phyloP scores from a whole-genome alignment of 30 jellyfish, hydroid and myxozoan species.

The Rhopilema esculentum region DNA sequence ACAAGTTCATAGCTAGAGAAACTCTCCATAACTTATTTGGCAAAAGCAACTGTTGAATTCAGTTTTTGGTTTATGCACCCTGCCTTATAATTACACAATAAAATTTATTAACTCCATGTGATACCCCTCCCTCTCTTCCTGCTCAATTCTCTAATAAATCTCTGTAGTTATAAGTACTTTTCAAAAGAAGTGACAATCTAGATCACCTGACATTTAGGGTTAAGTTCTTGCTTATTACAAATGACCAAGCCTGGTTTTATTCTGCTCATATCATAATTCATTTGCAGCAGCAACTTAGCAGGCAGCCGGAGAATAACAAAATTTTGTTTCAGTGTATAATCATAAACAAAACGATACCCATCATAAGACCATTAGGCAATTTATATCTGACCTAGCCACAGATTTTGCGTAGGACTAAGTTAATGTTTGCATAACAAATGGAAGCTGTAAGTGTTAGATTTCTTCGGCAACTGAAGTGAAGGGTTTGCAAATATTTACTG shows the following conservation, averaged over 20 bases:
- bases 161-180: no score
- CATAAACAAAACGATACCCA: background rate
- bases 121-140: no score
- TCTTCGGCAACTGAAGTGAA: background rate
- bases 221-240: no score
- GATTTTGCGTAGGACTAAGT: background rate
- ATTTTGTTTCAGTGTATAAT: background rate
- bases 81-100: no score
- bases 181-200: no score
- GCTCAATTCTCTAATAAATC: no score
- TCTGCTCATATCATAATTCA: no score
- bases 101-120: no score
- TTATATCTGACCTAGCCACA: background rate
- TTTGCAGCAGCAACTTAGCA: background rate
- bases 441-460: background rate
- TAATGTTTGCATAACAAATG: conserved; percentile 15
- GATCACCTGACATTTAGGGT: no score
- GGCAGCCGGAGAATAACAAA: background rate
- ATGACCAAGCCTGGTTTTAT: no score
- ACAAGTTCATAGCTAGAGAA: background rate
- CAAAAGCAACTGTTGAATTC: no score
- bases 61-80: no score
- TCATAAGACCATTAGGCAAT: background rate
- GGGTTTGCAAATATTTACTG: conserved; percentile 11
- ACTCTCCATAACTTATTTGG: background rate